Evolutionary conservation across 2,888 invertebrate species (phyloP).

Genomic region (Tortrix viridana): DNA sequence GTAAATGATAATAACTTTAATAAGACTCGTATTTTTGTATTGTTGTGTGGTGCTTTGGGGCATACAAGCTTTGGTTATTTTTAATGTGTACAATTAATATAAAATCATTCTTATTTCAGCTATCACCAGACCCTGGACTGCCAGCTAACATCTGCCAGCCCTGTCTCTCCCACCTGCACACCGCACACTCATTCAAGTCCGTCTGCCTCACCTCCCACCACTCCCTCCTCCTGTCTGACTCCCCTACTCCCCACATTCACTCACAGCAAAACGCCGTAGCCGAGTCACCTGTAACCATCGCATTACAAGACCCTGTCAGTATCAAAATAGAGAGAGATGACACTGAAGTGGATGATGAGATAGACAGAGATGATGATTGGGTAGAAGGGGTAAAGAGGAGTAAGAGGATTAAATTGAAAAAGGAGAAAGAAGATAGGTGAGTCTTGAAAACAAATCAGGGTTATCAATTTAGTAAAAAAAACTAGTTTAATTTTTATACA

Average conservation of each 20-base stretch:
- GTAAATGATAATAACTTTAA: too few relatives aligned
- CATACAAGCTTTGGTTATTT: too few relatives aligned
- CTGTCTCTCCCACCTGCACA: conserved; percentile 11
- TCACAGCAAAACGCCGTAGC: background rate
- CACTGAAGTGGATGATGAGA: background rate
- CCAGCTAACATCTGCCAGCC: conserved; percentile 22
- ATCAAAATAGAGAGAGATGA: background rate
- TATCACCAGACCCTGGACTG: conserved; percentile 1
- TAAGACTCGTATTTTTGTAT: too few relatives aligned
- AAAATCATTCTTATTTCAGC: conserved; percentile 7
- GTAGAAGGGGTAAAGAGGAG: conserved; percentile 8
- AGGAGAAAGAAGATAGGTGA: conserved; percentile 34
- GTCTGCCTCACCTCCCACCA: conserved; percentile 23
- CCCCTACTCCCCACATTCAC: background rate
- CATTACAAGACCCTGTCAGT: background rate
- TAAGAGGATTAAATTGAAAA: conserved; percentile 27
- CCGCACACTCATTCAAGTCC: conserved; percentile 25
- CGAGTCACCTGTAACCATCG: background rate
- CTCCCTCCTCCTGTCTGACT: conserved; percentile 6
- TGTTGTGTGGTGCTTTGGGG: too few relatives aligned
- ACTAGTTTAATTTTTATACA: too few relatives aligned
- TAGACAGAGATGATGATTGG: conserved; percentile 8
- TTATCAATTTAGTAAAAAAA: too few relatives aligned
- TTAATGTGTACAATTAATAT: background rate
- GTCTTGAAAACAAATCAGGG: too few relatives aligned